phyloP scores from a whole-genome alignment of 1,140 invertebrate genomes.

The Asobara japonica region DNA sequence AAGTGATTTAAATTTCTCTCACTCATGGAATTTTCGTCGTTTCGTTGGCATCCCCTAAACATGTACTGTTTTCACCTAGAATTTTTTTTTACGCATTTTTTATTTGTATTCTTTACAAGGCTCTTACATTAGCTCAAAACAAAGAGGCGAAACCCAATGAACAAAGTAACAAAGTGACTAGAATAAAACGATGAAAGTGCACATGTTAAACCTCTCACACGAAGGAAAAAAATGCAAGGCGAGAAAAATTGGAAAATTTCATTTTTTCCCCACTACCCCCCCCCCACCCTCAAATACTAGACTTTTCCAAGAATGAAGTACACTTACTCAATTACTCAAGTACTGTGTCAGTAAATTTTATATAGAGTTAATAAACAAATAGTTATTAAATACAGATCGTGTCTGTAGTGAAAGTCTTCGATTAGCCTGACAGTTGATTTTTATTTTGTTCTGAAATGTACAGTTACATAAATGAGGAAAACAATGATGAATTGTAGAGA shows the following conservation, averaged over 20 bases:
- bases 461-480: constrained; percentile 10
- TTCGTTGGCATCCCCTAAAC: background rate
- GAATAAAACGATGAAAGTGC: background rate
- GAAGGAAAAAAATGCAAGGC: background rate
- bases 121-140: background rate
- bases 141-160: background rate
- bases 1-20: constrained; percentile 1
- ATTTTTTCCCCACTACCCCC: background rate
- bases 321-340: background rate
- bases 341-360: constrained; percentile 9
- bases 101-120: constrained; percentile 4
- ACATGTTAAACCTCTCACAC: constrained; percentile 9
- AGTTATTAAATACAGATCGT: constrained; percentile 15
- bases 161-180: background rate
- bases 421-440: background rate
- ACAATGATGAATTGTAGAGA: background rate
- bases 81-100: constrained; percentile 5
- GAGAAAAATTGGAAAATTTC: background rate
- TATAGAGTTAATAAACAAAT: background rate
- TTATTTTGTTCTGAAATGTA: background rate
- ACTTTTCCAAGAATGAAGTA: background rate
- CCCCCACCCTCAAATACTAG: too few relatives aligned
- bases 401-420: constrained; percentile 14
- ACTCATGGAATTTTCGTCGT: constrained; percentile 2
- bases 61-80: constrained; percentile 2